Evolutionary conservation across 1,140 invertebrate genomes (phyloP), one percentile per base, ranked within the genome.

Genomic region (Listronotus bonariensis): DNA sequence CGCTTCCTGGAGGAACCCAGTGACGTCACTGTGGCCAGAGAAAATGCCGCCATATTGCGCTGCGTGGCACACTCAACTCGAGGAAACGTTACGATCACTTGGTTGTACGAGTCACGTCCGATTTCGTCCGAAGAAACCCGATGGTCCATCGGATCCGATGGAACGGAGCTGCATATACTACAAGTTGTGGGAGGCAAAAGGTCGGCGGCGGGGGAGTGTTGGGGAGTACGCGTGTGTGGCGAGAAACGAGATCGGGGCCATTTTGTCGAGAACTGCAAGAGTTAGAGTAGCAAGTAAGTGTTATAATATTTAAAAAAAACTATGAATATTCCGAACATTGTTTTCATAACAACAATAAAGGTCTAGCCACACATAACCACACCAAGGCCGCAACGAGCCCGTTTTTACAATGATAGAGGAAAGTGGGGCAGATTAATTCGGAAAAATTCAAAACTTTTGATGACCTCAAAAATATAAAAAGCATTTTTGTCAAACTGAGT

Each of bases 261-360:
- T 77, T 18, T 38, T 76, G 34, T 75, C 74, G 9, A 70, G 60
- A 45, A 56, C 69, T 17, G 73, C 74, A 8, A 72, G 70, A 63
- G 59, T 77, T 32, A 69, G 63, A 56, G 59, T 76, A 31, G 74
- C 72, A n/a, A 68, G 76, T 77, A 67, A 74, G 73, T 75, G 52
- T 43, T 17, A 17, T 7, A 32, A 52, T 26, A 2, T 52, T 40
- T 40, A 12, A 15, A 14, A 31, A 15, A 54, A 26, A 26, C 20
- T 26, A 26, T 26, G 1, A 26, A 26, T 26, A 26, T 34, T 32
- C 1, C n/a, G n/a, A n/a, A n/a, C n/a, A n/a, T n/a, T n/a, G n/a
- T n/a, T n/a, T n/a, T n/a, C n/a, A n/a, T n/a, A n/a, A n/a, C n/a
- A n/a, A n/a, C n/a, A n/a, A n/a, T n/a, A n/a, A n/a, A n/a, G n/a